Conservation (phyloP, 2,797 vertebrate genomes). For the Echiichthys vipera region DNA sequence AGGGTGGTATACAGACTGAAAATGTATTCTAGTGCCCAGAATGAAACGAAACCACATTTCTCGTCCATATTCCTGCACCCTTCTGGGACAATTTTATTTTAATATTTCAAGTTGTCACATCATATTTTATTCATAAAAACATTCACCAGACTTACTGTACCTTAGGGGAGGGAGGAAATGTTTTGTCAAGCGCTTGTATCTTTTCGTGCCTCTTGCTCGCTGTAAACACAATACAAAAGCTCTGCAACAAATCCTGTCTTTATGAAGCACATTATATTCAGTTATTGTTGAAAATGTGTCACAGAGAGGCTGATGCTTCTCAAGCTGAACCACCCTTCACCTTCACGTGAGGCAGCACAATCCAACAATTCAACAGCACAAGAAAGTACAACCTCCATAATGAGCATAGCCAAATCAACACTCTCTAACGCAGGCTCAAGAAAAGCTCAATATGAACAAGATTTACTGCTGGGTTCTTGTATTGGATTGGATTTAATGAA, state of each 20-base stretch:
- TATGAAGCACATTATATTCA: conserved; percentile 17
- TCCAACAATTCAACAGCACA: conserved; percentile 4
- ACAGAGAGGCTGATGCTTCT: conserved; percentile 9
- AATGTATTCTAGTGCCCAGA: background rate
- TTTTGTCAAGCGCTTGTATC: conserved; percentile 13
- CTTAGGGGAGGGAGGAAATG: background rate
- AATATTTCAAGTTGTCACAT: conserved; percentile 36
- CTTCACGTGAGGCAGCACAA: conserved; percentile 16
- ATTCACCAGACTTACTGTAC: background rate
- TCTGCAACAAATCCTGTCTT: conserved; percentile 24
- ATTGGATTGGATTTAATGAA: conserved; percentile 19
- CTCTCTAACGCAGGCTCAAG: background rate
- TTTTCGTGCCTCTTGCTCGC: no score
- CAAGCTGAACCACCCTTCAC: conserved; percentile 26
- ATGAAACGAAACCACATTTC: background rate
- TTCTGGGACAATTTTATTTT: conserved; percentile 7
- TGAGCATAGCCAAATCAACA: conserved; percentile 38
- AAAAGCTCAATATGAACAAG: conserved; percentile 30
- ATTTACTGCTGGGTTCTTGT: conserved; percentile 9
- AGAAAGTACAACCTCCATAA: conserved; percentile 2
- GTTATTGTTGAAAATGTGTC: conserved; percentile 5
- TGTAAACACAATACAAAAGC: background rate
- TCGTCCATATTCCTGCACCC: background rate
- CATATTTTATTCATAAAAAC: conserved; percentile 47
- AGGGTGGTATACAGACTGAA: background rate